phyloP scores from a whole-genome alignment of 2,113 vertebrate genomes.

The Brachypodius melanocephalos region DNA sequence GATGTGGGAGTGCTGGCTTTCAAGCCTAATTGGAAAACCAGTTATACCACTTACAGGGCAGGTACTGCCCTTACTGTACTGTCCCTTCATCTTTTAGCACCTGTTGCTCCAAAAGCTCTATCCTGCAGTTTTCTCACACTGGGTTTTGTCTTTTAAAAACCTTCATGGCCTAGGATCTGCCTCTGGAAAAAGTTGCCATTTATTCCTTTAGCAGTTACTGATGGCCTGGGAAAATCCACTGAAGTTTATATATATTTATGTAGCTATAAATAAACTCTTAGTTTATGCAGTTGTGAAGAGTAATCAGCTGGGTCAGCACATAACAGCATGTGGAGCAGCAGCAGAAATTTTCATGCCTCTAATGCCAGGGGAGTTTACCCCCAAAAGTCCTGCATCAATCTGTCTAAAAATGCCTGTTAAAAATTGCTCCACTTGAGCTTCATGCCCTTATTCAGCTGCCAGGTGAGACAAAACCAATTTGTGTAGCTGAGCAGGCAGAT shows the following conservation, averaged over 20 bases:
- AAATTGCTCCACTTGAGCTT: neutral
- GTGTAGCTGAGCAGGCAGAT: neutral
- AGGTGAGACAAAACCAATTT: neutral
- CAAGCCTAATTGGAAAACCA: neutral
- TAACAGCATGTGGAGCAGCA: neutral
- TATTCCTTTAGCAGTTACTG: neutral
- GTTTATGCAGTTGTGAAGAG: neutral
- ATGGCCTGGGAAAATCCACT: neutral
- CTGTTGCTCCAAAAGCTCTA: neutral
- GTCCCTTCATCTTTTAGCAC: neutral
- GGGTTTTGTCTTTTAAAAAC: neutral
- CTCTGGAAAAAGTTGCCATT: neutral
- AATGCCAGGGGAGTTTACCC: neutral
- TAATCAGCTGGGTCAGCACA: neutral
- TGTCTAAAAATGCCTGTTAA: neutral
- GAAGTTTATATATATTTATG: neutral
- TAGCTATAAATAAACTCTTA: neutral
- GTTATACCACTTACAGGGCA: neutral
- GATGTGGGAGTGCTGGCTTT: neutral
- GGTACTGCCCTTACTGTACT: neutral
- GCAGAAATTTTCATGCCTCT: neutral
- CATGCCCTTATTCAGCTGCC: neutral
- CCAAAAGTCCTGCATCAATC: neutral
- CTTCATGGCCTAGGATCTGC: neutral
- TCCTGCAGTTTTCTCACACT: neutral